A percentile compares a stretch with the other conserved stretches of the same genome.
These are phyloP conservation scores for Neolamprologus cancellatus DNA, from an alignment of 2,113 vertebrate genomes.

Conservation along the genomic window DNA sequence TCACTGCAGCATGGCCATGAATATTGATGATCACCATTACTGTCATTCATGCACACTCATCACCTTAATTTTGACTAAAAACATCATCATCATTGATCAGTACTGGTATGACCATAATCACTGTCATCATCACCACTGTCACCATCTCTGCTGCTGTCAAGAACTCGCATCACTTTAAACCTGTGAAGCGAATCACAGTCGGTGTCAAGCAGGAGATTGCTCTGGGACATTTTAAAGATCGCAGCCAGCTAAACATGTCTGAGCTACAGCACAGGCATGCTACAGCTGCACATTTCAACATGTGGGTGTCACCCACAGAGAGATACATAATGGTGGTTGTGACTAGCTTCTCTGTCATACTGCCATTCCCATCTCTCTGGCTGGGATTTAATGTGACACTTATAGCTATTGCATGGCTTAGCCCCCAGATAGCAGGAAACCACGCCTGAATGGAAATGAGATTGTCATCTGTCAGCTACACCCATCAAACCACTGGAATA, in stretches of 20 bases:
- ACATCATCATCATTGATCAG: conserved; percentile 2
- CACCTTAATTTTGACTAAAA: neutral
- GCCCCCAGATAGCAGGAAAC: conserved; percentile 53
- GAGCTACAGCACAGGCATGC: conserved; percentile 7
- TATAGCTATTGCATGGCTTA: conserved; percentile 63
- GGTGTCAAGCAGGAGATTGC: conserved; percentile 34
- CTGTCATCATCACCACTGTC: neutral
- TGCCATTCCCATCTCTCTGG: conserved; percentile 44
- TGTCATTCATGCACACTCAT: neutral
- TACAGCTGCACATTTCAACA: conserved; percentile 43
- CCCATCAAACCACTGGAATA: conserved; percentile 52
- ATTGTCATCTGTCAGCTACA: conserved; percentile 66
- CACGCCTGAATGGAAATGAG: conserved; percentile 62
- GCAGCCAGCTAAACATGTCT: conserved; percentile 42
- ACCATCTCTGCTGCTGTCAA: neutral
- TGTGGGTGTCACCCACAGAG: conserved; percentile 57
- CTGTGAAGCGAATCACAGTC: conserved; percentile 15
- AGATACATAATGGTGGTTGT: conserved; percentile 50
- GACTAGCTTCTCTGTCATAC: conserved; percentile 59
- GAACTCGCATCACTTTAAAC: conserved; percentile 1
- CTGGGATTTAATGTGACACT: conserved; percentile 69
- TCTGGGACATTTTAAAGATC: conserved; percentile 51
- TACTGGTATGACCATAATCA: neutral
- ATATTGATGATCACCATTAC: neutral
- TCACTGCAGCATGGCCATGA: neutral